A percentile compares a stretch with the other conserved stretches of the same genome.
phyloP scores from a whole-genome alignment of 2,888 invertebrate species.

The Meganola albula region DNA sequence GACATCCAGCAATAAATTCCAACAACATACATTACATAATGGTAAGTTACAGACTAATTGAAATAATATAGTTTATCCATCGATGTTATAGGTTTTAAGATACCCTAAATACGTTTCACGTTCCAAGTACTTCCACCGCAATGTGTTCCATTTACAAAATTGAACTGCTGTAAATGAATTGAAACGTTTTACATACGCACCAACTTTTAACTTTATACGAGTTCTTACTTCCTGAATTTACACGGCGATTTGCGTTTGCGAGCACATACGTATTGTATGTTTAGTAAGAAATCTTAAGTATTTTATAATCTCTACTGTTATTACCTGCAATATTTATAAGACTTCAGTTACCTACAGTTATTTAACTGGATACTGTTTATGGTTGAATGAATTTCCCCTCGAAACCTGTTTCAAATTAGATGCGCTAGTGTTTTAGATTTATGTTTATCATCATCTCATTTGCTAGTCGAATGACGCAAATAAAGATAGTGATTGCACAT shows the following conservation, averaged over 20 bases:
- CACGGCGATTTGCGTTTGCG: too few species aligned
- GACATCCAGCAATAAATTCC: slow-evolving; percentile 14
- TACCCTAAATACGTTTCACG: background rate
- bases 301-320: too few species aligned
- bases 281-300: too few species aligned
- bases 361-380: too few species aligned
- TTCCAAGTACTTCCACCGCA: background rate
- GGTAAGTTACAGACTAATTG: slow-evolving; percentile 33
- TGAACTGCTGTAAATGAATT: slow-evolving; percentile 30
- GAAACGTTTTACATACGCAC: slow-evolving; percentile 26
- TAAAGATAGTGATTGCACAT: slow-evolving; percentile 10
- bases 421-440: slow-evolving; percentile 20
- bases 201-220: too few species aligned
- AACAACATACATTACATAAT: slow-evolving; percentile 19
- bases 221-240: too few species aligned
- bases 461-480: slow-evolving; percentile 12
- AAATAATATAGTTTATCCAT: slow-evolving; percentile 17
- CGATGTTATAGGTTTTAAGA: background rate
- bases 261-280: too few species aligned
- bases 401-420: slow-evolving; percentile 23
- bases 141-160: slow-evolving; percentile 31
- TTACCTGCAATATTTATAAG: too few species aligned
- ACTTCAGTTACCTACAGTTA: too few species aligned
- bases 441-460: slow-evolving; percentile 14
- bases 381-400: slow-evolving; percentile 19